A percentile compares a stretch with the other conserved stretches of the same genome.
These are phyloP conservation scores for Mastigias papua DNA, from an alignment of 30 jellyfish, hydroid and myxozoan species.

Conservation along the genomic window DNA sequence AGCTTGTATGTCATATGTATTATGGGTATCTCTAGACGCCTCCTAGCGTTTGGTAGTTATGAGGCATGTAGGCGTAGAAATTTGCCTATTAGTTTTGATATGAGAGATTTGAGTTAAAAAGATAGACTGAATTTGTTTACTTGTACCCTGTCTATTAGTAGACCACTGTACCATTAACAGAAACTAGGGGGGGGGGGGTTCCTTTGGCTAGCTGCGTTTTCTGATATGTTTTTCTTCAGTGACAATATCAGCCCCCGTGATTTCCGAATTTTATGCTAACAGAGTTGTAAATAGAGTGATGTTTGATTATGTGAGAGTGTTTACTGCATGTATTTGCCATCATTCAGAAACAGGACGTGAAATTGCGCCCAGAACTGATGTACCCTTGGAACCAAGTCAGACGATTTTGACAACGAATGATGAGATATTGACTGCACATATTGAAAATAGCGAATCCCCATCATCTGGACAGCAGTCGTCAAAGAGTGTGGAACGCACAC, in stretches of 20 bases:
- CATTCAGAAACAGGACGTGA: not conserved
- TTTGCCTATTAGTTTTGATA: no score
- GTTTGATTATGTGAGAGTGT: not conserved
- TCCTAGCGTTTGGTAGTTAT: no score
- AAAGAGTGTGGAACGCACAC: slow-evolving; percentile 39
- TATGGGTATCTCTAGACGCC: no score
- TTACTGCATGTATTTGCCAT: not conserved
- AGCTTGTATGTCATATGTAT: no score
- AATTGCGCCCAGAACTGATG: not conserved
- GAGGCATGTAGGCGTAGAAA: no score
- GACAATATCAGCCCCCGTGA: not conserved
- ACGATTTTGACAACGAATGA: not conserved
- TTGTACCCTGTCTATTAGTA: no score
- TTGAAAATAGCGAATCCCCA: not conserved
- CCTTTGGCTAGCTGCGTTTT: no score
- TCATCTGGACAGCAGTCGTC: not conserved
- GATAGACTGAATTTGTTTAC: no score
- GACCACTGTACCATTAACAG: no score
- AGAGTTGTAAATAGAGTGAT: not conserved
- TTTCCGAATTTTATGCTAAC: not conserved
- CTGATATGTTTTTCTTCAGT: not conserved
- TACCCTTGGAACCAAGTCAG: not conserved
- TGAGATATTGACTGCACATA: not conserved
- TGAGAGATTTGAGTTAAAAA: no score
- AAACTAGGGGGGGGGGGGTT: no score